Evolutionary conservation across 2,113 vertebrate genomes (phyloP).

Genomic region (Orientallactaga bullata): DNA sequence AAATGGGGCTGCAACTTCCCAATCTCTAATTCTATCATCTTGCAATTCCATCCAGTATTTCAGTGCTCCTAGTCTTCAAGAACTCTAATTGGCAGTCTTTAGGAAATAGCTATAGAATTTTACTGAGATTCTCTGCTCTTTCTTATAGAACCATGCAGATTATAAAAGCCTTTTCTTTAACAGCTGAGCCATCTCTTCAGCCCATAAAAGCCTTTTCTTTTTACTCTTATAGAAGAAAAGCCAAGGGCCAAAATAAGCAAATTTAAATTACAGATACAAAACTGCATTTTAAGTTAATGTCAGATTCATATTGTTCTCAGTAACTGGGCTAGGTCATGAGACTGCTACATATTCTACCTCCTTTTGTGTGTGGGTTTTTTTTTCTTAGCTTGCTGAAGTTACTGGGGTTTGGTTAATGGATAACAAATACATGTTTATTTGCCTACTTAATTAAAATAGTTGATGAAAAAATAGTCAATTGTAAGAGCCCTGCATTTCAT

Average conservation of each 20-base stretch:
- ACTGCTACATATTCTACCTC: neutral
- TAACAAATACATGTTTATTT: constrained; percentile 33
- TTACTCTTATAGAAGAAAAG: constrained; percentile 13
- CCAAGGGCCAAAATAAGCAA: constrained; percentile 2
- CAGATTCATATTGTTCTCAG: neutral
- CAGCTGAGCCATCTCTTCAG: too few relatives aligned
- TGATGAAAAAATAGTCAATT: constrained; percentile 56
- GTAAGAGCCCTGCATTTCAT: constrained; percentile 50
- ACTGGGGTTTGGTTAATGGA: neutral
- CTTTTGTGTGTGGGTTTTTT: neutral
- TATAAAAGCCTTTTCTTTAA: constrained; percentile 14
- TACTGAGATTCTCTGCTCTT: constrained; percentile 15
- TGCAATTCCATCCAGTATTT: neutral
- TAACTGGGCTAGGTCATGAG: neutral
- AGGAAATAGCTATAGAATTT: constrained; percentile 13
- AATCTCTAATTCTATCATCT: neutral
- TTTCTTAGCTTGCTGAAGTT: neutral
- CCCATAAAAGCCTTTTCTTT: constrained; percentile 21
- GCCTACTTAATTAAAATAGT: constrained; percentile 13
- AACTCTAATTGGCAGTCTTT: constrained; percentile 8
- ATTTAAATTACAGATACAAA: constrained; percentile 49
- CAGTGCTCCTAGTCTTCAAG: neutral
- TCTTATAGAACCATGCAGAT: neutral
- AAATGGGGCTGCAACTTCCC: neutral
- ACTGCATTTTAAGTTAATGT: constrained; percentile 13